phyloP scores from a whole-genome alignment of 2,797 vertebrate species.

The Tragopan temminckii region DNA sequence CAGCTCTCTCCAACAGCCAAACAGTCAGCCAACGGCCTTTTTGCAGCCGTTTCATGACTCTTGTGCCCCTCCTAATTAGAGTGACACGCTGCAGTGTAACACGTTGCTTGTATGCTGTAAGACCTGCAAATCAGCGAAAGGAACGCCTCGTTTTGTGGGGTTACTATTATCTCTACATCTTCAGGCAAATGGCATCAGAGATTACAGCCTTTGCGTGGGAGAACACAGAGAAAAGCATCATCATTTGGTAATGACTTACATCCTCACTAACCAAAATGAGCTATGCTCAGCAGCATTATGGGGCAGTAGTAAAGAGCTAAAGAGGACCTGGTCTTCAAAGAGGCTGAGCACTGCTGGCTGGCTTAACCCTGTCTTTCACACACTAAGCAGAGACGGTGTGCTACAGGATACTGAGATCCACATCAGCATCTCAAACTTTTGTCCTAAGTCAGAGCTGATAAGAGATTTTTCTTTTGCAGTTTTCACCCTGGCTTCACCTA shows the following conservation, averaged over 20 bases:
- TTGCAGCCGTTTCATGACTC: background rate
- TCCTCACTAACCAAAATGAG: background rate
- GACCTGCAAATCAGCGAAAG: background rate
- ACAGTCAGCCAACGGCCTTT: background rate
- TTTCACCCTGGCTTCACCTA: conserved; percentile 10
- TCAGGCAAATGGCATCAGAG: background rate
- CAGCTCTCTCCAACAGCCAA: background rate
- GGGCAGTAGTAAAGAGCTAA: background rate
- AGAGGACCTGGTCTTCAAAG: background rate
- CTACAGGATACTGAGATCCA: background rate
- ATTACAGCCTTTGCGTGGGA: background rate
- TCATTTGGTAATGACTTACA: background rate
- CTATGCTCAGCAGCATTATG: background rate
- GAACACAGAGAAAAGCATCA: background rate
- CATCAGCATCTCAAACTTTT: background rate
- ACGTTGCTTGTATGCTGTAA: background rate
- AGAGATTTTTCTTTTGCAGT: background rate
- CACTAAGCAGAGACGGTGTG: background rate
- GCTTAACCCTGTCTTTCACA: background rate
- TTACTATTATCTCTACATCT: background rate
- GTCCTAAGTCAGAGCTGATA: background rate
- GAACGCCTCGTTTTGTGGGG: background rate
- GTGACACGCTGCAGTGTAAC: background rate
- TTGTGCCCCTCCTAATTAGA: background rate
- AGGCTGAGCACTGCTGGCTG: background rate